These are phyloP conservation scores for Leucania comma DNA, from an alignment of 2,888 invertebrate species.

Conservation along the genomic window DNA sequence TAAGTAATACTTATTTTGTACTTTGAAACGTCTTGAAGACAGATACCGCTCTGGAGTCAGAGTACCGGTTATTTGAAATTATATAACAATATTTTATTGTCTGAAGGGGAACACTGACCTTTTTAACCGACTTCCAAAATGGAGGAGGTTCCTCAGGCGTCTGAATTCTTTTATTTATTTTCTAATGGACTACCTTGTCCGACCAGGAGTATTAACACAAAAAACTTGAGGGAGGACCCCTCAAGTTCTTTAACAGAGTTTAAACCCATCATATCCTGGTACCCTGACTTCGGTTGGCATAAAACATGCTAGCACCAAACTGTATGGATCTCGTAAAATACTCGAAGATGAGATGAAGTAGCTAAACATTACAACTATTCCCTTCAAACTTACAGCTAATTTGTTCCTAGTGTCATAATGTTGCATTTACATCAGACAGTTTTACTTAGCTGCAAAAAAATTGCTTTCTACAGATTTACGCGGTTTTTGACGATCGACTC, in stretches of 20 bases:
- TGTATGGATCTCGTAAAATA: conserved; percentile 22
- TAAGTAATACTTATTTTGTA: conserved; percentile 56
- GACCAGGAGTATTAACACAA: too few species aligned
- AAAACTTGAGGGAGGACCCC: too few species aligned
- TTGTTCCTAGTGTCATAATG: conserved; percentile 39
- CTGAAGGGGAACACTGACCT: too few species aligned
- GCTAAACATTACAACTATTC: conserved; percentile 19
- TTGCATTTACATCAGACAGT: conserved; percentile 16
- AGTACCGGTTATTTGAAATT: conserved; percentile 19
- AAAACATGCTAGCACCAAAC: conserved; percentile 41
- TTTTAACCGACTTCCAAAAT: too few species aligned
- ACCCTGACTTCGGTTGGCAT: conserved; percentile 18
- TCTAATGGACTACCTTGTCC: too few species aligned
- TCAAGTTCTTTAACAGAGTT: background rate
- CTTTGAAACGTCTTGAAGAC: conserved; percentile 54
- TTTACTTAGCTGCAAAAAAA: too few species aligned
- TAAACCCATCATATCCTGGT: background rate
- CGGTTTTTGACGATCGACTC: background rate
- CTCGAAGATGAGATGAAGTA: conserved; percentile 18
- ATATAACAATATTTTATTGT: background rate
- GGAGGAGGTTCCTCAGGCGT: too few species aligned
- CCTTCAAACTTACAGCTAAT: conserved; percentile 24
- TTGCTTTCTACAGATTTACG: background rate
- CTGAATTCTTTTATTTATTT: too few species aligned
- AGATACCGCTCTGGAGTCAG: conserved; percentile 18